Evolutionary conservation across 2,113 vertebrate genomes (phyloP).

Genomic region (Carassius gibelio): DNA sequence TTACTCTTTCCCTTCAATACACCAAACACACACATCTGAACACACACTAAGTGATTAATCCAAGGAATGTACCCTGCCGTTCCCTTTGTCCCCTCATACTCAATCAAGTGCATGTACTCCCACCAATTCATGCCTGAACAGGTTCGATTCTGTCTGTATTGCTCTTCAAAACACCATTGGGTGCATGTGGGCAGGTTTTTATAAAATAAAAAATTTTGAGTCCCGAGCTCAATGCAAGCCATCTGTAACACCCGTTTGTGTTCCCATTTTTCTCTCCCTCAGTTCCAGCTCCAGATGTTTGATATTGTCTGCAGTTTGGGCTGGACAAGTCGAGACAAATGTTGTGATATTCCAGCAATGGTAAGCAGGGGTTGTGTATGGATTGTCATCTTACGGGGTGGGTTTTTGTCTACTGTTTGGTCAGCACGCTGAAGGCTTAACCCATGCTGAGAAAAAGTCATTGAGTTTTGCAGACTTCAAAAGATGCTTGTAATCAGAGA

Average conservation of each 20-base stretch:
- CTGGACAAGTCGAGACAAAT: constrained; percentile 97
- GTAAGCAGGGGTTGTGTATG: constrained; percentile 74
- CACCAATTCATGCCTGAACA: constrained; percentile 2
- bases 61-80: background rate
- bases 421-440: background rate
- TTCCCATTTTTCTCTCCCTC: constrained; percentile 59
- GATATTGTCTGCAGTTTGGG: constrained; percentile 97
- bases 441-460: background rate
- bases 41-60: background rate
- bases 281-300: constrained; percentile 99
- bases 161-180: constrained; percentile 46
- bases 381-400: background rate
- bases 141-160: constrained; percentile 32
- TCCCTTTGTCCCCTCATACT: constrained; percentile 6
- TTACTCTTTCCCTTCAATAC: background rate
- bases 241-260: constrained; percentile 65
- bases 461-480: background rate
- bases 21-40: background rate
- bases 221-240: constrained; percentile 59
- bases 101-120: background rate
- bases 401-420: constrained; percentile 21
- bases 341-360: constrained; percentile 94
- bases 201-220: background rate
- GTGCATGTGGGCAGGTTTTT: constrained; percentile 58
- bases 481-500: constrained; percentile 3